Percentiles rank a stretch among this genome's conserved stretches.
Evolutionary conservation across 2,888 invertebrate species (phyloP).

Genomic region (Teinopalpus imperialis): DNA sequence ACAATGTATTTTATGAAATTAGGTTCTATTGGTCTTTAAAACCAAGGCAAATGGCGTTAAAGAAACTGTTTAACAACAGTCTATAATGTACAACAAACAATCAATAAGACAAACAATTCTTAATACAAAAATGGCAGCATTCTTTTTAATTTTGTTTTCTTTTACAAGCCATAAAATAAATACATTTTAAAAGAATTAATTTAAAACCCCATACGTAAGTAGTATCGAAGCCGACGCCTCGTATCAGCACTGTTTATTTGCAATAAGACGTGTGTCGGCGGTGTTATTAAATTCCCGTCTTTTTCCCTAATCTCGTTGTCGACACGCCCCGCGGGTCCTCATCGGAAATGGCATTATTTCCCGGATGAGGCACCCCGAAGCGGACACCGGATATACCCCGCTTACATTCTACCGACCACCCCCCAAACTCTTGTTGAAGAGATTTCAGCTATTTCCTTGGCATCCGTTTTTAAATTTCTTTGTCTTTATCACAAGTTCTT

Average conservation of each 20-base stretch:
- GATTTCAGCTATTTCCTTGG: constrained; percentile 51
- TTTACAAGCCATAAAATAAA: no score
- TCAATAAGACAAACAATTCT: no score
- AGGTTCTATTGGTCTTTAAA: no score
- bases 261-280: constrained; percentile 55
- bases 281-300: constrained; percentile 71
- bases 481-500: no score
- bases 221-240: neutral
- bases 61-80: no score
- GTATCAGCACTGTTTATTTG: constrained; percentile 43
- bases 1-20: no score
- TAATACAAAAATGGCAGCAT: no score
- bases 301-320: constrained; percentile 67
- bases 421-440: constrained; percentile 50
- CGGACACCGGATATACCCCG: constrained; percentile 65
- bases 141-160: no score
- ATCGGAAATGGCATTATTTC: constrained; percentile 77
- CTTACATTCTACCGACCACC: constrained; percentile 35
- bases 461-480: constrained; percentile 47
- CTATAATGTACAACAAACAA: no score
- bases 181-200: no score
- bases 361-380: constrained; percentile 39
- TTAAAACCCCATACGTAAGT: neutral
- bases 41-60: no score
- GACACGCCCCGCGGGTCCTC: constrained; percentile 66